A percentile compares a stretch with the other conserved stretches of the same genome.
Conservation (phyloP, 2,888 invertebrate species). For the Drosophila merina region DNA sequence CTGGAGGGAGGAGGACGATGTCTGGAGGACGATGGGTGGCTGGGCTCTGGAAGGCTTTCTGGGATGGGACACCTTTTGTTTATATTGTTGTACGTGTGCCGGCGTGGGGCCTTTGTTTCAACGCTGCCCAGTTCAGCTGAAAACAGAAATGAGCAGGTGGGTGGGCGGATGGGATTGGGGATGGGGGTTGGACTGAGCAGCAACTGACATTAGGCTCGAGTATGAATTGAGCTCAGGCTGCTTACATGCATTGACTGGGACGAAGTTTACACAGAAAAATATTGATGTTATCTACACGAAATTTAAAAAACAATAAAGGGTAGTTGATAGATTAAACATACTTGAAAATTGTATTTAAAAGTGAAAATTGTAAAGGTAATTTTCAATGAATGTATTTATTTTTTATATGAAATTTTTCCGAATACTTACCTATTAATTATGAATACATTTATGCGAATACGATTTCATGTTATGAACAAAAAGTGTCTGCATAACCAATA, state of each 20-base stretch:
- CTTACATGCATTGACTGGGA: constrained; percentile 57
- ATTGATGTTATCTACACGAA: background rate
- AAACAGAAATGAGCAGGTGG: constrained; percentile 3
- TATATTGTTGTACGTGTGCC: constrained; percentile 53
- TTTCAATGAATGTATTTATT: too few relatives aligned
- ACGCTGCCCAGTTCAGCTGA: constrained; percentile 27
- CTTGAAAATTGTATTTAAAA: too few relatives aligned
- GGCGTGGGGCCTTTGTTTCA: constrained; percentile 60
- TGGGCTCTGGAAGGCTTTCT: background rate
- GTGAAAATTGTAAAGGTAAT: too few relatives aligned
- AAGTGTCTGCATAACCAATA: too few relatives aligned
- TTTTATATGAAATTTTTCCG: too few relatives aligned
- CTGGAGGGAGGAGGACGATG: constrained; percentile 2
- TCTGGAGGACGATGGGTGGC: too few relatives aligned
- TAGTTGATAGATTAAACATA: too few relatives aligned
- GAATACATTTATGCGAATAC: too few relatives aligned
- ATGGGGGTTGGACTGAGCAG: background rate
- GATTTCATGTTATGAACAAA: too few relatives aligned
- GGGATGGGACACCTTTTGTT: constrained; percentile 55
- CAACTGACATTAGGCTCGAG: constrained; percentile 64
- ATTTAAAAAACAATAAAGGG: too few relatives aligned
- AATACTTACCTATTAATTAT: too few relatives aligned
- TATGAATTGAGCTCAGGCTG: constrained; percentile 60
- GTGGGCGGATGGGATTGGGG: background rate
- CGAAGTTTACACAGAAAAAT: background rate